Base-by-base conservation (phyloP, 2,113 vertebrate genomes). In the Corythoichthys intestinalis region DNA sequence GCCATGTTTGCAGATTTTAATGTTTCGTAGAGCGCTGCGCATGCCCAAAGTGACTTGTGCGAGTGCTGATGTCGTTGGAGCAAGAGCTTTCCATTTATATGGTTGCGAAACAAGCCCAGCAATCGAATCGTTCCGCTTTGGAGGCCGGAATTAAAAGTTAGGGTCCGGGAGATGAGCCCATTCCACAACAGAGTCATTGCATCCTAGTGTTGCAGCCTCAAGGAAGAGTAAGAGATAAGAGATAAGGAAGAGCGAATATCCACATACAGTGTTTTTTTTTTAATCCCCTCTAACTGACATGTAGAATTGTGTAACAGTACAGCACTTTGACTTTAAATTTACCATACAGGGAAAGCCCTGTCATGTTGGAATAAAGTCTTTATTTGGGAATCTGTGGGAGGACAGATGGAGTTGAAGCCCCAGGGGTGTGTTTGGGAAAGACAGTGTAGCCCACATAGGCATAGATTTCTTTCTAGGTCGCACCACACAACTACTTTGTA, bases 341-440 rank as follows among this genome's bases (percentile, higher is more conserved):
- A 35, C 65, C 70, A 50, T 67, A 48, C 35, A 69, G 74, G 62
- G 67, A 75, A 71, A 74, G 17, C 66, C 48, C 62, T 74, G 76
- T 83, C 76, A 71, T 71, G 67, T 79, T 75, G 52, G 50, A 85
- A 73, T 73, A 69, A 86, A 77, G 67, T 81, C 72, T 83, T 84
- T 80, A 77, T 84, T 76, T 72, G 70, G 67, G 65, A 71, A 78
- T 82, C 64, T 71, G 75, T 79, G 71, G 59, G 75, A 80, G 77
- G 70, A 85, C 87, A 87, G 84, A 87, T 87, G 86, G 87, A 80
- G 81, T 71, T 46, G 54, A 74, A 58, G 67, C 86, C 87, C 77
- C 66, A 35, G 3, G 76, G 86, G 85, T 72, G 69, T 70, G 66
- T 80, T 11, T 78, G 67, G 66, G 76, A 65, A 83, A 79, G 66